These are phyloP conservation scores for Ceramica pisi DNA, from an alignment of 2,888 invertebrate species.

Conservation along the genomic window DNA sequence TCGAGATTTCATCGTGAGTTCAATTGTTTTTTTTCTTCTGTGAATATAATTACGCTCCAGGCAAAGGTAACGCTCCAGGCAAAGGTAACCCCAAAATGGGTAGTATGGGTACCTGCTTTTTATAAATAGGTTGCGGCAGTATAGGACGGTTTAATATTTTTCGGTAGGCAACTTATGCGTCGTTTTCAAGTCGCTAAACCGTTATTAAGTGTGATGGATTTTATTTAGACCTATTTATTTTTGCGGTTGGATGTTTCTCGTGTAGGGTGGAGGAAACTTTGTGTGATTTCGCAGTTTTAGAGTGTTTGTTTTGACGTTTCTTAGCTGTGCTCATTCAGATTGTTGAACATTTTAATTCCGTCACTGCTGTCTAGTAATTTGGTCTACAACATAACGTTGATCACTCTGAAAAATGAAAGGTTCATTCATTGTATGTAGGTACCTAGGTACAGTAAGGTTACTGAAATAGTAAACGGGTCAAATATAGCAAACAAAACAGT, in stretches of 20 bases:
- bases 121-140: slow-evolving; percentile 55
- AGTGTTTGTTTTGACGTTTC: slow-evolving; percentile 11
- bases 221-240: slow-evolving; percentile 53
- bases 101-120: slow-evolving; percentile 51
- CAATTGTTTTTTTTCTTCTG: slow-evolving; percentile 65
- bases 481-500: neutral
- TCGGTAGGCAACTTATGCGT: slow-evolving; percentile 43
- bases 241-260: slow-evolving; percentile 26
- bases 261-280: slow-evolving; percentile 16
- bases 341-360: slow-evolving; percentile 34
- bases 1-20: slow-evolving; percentile 57
- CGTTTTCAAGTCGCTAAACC: slow-evolving; percentile 54
- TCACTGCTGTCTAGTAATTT: slow-evolving; percentile 4
- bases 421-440: neutral
- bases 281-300: slow-evolving; percentile 14
- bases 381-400: neutral
- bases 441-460: neutral
- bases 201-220: slow-evolving; percentile 55
- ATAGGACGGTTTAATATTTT: slow-evolving; percentile 56
- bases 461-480: neutral
- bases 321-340: slow-evolving; percentile 24
- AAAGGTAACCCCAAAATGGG: slow-evolving; percentile 35
- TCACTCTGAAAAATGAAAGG: neutral
- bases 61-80: slow-evolving; percentile 22
- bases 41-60: slow-evolving; percentile 42